Percentiles rank a stretch among this genome's conserved stretches.
These are phyloP conservation scores for Sinocyclocheilus anophthalmus DNA, from an alignment of 2,113 vertebrate species.

Conservation along the genomic window DNA sequence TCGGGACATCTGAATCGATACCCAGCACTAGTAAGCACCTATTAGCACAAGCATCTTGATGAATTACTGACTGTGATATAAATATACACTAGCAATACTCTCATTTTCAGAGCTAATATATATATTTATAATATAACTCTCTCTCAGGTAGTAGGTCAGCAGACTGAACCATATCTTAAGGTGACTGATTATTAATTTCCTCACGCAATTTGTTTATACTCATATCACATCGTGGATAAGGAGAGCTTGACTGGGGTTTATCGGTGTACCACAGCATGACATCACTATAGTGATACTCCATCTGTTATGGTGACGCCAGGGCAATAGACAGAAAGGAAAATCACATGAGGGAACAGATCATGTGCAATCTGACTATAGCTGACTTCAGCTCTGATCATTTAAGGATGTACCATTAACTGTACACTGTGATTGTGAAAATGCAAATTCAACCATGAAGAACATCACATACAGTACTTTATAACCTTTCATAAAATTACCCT, in stretches of 20 bases:
- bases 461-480: no score
- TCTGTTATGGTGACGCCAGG: background rate
- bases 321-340: background rate
- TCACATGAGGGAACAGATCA: background rate
- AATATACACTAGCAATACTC: background rate
- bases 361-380: no score
- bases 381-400: no score
- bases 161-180: background rate
- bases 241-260: background rate
- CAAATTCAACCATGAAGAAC: no score
- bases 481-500: no score
- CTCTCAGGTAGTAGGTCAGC: background rate
- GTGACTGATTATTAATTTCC: no score
- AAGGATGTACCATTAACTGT: no score
- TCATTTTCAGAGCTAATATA: conserved; percentile 6
- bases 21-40: background rate
- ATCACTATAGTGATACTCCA: background rate
- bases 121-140: background rate
- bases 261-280: background rate
- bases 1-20: no score
- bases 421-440: no score
- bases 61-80: background rate
- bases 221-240: background rate
- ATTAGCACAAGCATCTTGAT: background rate
- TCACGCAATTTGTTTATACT: background rate